Evolutionary conservation across 2,113 vertebrate genomes (phyloP), one percentile per base, ranked within the genome.

Genomic region (Himantopus leucocephalus): DNA sequence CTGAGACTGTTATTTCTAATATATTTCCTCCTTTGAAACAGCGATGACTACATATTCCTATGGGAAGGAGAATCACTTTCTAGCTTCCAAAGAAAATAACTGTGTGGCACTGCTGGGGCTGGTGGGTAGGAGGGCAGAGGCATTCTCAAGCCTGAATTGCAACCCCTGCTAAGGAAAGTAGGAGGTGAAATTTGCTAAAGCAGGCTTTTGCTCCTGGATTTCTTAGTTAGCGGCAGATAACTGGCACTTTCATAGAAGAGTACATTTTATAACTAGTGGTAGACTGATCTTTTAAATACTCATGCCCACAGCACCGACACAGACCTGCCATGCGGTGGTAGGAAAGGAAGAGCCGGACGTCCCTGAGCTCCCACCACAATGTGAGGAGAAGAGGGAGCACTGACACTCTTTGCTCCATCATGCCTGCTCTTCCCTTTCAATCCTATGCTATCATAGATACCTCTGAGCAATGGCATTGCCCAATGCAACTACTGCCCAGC

Each of bases 381-480:
- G 5, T 24, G 9, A n/a, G 26, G 50, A 71, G 22, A 29, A 60
- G 45, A 84, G 26, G 10, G 22, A 86, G 20, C n/a, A 67, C 39
- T 1, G 6, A 34, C 41, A 22, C 23, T 26, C 48, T 74, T 71
- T 0, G 0, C 22, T 52, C 37, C 24, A 15, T 45, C 34, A 20
- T 34, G 19, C 41, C 48, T 8, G 8, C 48, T 88, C 34, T 39
- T 67, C 34, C 50, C n/a, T 56, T 88, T 47, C 77, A 68, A 3
- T n/a, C 17, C 35, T 22, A 7, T 29, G 45, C 45, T 47, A 20
- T 19, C 20, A 52, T 2, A 82, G 47, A 22, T 17, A n/a, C 10
- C 45, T 52, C 60, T 47, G 34, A 60, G 27, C 24, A 53, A 29
- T 8, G 62, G 32, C 76, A 56, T 2, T 90, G 82, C 67, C 22